Evolutionary conservation across 2,797 vertebrate genomes (phyloP).

Genomic region (Bradypodion pumilum): DNA sequence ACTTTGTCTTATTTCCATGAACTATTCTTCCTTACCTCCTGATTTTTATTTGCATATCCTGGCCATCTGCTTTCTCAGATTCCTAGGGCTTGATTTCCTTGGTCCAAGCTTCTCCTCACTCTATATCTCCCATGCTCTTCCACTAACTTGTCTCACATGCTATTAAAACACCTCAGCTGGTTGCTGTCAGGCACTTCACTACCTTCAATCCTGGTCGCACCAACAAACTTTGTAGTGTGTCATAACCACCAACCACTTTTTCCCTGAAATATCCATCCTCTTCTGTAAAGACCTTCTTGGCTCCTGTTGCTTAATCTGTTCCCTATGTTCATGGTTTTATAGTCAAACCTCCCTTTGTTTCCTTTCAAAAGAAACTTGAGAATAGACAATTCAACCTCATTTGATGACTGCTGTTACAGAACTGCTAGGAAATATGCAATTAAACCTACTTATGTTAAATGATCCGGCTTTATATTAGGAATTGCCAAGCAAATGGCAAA

Average conservation of each 20-base stretch:
- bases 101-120: not conserved
- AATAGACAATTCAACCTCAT: conserved; percentile 32
- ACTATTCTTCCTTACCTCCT: not conserved
- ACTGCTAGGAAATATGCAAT: conserved; percentile 43
- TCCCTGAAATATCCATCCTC: not conserved
- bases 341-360: conserved; percentile 26
- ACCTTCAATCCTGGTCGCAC: not conserved
- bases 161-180: not conserved
- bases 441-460: conserved; percentile 50
- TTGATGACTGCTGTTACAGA: conserved; percentile 42
- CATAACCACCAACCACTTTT: not conserved
- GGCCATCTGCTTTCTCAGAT: not conserved
- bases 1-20: not conserved
- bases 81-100: not conserved
- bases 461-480: conserved; percentile 32
- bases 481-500: conserved; percentile 42
- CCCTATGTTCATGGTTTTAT: conserved; percentile 18
- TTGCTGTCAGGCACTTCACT: not conserved
- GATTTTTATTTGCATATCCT: not conserved
- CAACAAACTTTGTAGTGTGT: not conserved
- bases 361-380: conserved; percentile 31
- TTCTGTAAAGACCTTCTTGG: not conserved
- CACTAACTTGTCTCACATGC: not conserved
- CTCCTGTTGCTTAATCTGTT: not conserved
- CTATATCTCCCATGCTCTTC: not conserved